These are phyloP conservation scores for Ametastegia equiseti DNA, from an alignment of 2,888 invertebrate genomes.

Conservation along the genomic window DNA sequence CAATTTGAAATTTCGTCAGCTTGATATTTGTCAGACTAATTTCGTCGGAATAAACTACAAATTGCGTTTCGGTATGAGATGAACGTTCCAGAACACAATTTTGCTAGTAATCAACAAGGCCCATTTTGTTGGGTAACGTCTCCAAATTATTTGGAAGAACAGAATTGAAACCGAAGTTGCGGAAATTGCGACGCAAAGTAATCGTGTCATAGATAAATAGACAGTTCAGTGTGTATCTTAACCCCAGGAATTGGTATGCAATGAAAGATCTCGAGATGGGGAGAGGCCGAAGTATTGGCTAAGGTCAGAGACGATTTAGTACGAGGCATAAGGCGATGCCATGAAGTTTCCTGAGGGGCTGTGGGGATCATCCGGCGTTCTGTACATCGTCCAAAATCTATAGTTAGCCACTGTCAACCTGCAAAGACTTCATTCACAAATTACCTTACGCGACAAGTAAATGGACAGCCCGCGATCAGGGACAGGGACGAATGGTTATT, in stretches of 20 bases:
- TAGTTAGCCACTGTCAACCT: slow-evolving; percentile 41
- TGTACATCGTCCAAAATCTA: slow-evolving; percentile 30
- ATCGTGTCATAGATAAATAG: not conserved
- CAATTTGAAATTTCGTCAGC: too few relatives aligned
- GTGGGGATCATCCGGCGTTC: not conserved
- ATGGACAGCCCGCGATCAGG: slow-evolving; percentile 19
- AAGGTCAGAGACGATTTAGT: not conserved
- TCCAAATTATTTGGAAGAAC: too few relatives aligned
- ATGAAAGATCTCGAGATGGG: not conserved
- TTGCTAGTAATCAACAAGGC: too few relatives aligned
- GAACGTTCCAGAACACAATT: too few relatives aligned
- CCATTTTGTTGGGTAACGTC: too few relatives aligned
- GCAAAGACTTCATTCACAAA: slow-evolving; percentile 41
- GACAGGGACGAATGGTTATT: slow-evolving; percentile 25
- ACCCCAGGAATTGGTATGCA: not conserved
- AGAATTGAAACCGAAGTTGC: not conserved
- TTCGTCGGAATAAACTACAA: too few relatives aligned
- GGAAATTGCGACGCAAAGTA: not conserved
- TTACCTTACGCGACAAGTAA: slow-evolving; percentile 33
- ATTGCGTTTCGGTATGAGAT: too few relatives aligned
- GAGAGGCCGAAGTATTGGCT: not conserved
- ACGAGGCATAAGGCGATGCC: not conserved
- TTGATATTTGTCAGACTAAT: too few relatives aligned
- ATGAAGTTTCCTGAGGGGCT: not conserved
- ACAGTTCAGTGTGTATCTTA: not conserved